Evolutionary conservation across 2,888 invertebrate species (phyloP), one percentile per base, ranked within the genome.

Genomic region (Elegia similella): DNA sequence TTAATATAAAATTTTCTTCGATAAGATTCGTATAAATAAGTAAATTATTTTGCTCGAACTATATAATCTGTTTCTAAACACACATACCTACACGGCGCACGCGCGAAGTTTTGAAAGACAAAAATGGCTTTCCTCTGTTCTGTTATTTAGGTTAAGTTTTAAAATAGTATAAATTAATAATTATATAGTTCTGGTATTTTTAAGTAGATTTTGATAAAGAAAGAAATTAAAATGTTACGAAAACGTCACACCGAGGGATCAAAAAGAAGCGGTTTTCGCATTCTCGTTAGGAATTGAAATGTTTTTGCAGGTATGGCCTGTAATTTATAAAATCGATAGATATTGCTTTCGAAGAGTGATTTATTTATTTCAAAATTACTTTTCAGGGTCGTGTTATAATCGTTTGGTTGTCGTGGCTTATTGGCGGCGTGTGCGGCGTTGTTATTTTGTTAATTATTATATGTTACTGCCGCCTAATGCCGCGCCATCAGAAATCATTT

Each of bases 381-480:
- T 87, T 85, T 52, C 85, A 90, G 90, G 85, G 90, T 82, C 90
- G 90, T 65, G 82, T 88, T 83, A 87, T 89, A 88, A 83, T 88
- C 82, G 81, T 91, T 86, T 92, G 92, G 90, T 88, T 91, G 77
- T 88, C 88, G 80, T 92, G 92, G 92, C 87, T 92, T 81, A 80
- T 89, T 66, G 94, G 94, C 61, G 94, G 94, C 62, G 89, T 94
- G 70, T 93, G 94, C 72, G 93, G 94, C 72, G 93, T 94, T 72
- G 82, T 94, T 72, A 88, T 94, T 79, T 92, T 94, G 78, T 93
- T 94, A 67, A 86, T 93, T 77, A 86, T 94, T 73, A 89, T 94
- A 72, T 94, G 94, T 86, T 93, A 94, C 82, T 94, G 94, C 82
- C 94, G 94, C 90, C 93, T 94, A 78, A 94, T 94, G 93, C 94